A percentile compares a stretch with the other conserved stretches of the same genome.
phyloP scores from a whole-genome alignment of 2,888 invertebrate genomes.

The Antheraea yamamai region DNA sequence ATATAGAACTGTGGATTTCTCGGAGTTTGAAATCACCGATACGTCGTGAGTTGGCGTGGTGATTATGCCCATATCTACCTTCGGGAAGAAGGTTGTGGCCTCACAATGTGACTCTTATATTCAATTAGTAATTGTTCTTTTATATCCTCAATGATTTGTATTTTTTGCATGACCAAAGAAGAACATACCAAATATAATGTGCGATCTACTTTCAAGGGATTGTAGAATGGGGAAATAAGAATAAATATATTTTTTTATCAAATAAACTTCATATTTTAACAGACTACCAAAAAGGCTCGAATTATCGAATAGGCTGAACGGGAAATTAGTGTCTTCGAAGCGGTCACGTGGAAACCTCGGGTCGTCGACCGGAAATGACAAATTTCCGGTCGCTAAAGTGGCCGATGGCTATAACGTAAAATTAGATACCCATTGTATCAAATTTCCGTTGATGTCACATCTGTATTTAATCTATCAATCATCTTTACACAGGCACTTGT shows the following conservation, averaged over 20 bases:
- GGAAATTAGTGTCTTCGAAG: slow-evolving; percentile 65
- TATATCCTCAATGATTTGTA: too few relatives aligned
- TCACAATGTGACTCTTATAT: too few relatives aligned
- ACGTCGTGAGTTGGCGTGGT: too few relatives aligned
- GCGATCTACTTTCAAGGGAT: too few relatives aligned
- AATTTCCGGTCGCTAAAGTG: slow-evolving; percentile 56
- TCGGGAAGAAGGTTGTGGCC: too few relatives aligned
- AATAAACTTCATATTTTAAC: slow-evolving; percentile 29
- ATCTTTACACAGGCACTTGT: not conserved
- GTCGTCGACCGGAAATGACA: slow-evolving; percentile 52
- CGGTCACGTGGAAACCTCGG: slow-evolving; percentile 46
- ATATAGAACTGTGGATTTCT: too few relatives aligned
- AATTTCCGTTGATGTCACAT: slow-evolving; percentile 2
- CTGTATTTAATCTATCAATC: slow-evolving; percentile 6
- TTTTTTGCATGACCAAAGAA: too few relatives aligned
- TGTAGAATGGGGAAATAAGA: not conserved
- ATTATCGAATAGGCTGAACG: slow-evolving; percentile 49
- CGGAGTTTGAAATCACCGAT: too few relatives aligned
- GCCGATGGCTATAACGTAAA: slow-evolving; percentile 42
- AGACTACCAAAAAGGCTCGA: slow-evolving; percentile 40
- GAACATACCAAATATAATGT: too few relatives aligned
- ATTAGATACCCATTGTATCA: slow-evolving; percentile 39
- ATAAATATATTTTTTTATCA: not conserved
- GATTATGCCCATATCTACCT: too few relatives aligned
- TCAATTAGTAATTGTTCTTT: too few relatives aligned